Base-by-base conservation (phyloP, 2,888 invertebrate species). In the Chalcosyrphus nemorum region DNA sequence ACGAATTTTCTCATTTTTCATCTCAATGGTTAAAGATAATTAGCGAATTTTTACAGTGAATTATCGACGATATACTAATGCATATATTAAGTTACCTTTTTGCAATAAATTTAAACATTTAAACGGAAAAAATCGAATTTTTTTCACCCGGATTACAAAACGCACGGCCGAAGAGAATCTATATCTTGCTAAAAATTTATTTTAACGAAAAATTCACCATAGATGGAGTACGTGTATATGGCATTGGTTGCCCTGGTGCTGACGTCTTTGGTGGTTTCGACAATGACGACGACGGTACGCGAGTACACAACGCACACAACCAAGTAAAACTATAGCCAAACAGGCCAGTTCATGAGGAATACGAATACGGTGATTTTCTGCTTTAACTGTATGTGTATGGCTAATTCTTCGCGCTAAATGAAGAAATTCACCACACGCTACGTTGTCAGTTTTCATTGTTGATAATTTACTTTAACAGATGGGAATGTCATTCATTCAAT, bases 81-180 rank as follows among this genome's bases (percentile, higher is more conserved):
- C 86, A 77, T 76, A 54, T 24, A 63, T 84, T 80, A 86, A 86
- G 80, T 86, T 87, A 88, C 88, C 88, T 88, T 88, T 88, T 88
- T 86, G 86, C 86, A 88, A 88, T 88, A 88, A 87, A 88, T 88
- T 88, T 87, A 86, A 86, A 86, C 86, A 86, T 86, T 87, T 88
- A 88, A 87, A 86, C 88, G 88, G 87, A 88, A 88, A 88, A 85
- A 86, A 87, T 87, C 86, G 87, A 88, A 87, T 87, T 88, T 88
- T 87, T 87, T 88, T 87, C 88, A 88, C 88, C 88, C 88, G 88
- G 87, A 88, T 88, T 87, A 88, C 88, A 88, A 88, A 88, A 88
- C 88, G 88, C 88, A 88, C 88, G 88, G 87, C 88, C 88, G 88
- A 87, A 88, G 88, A 88, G 88, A 88, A 88, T 84, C 80, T 80